phyloP scores from a whole-genome alignment of 1,140 invertebrate species.

The Heliconius congener region DNA sequence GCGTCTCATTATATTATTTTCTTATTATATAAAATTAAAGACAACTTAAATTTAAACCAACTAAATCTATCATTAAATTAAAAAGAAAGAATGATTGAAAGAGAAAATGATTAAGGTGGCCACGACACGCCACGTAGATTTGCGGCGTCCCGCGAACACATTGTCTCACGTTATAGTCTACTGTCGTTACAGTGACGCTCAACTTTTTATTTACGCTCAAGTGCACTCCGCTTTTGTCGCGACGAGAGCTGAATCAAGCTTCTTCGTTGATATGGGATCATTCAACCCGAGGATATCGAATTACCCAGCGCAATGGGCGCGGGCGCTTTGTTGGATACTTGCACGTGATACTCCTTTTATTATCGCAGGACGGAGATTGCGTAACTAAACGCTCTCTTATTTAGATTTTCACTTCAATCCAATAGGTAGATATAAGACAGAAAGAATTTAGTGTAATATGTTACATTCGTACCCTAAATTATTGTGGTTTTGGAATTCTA shows the following conservation, averaged over 20 bases:
- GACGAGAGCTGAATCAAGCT: constrained; percentile 78
- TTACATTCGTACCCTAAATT: too few species aligned
- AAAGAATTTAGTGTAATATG: too few species aligned
- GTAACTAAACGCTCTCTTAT: background rate
- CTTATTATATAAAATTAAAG: too few species aligned
- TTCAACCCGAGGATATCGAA: constrained; percentile 79
- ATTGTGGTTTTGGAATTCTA: too few species aligned
- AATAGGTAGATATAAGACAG: too few species aligned
- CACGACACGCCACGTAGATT: background rate
- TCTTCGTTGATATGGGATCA: constrained; percentile 79
- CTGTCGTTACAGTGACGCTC: constrained; percentile 73
- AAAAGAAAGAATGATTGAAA: background rate
- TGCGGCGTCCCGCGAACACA: constrained; percentile 43
- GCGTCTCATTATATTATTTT: too few species aligned
- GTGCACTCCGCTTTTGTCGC: constrained; percentile 74
- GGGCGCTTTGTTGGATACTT: constrained; percentile 73
- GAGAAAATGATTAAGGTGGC: background rate
- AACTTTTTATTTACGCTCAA: constrained; percentile 80
- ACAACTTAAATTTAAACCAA: too few species aligned
- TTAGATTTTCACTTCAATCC: too few species aligned
- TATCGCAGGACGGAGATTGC: constrained; percentile 4
- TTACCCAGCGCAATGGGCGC: constrained; percentile 74
- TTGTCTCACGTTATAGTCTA: constrained; percentile 76
- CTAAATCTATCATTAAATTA: too few species aligned
- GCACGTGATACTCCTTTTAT: constrained; percentile 64